Conservation (phyloP, 2,888 invertebrate genomes). For the Trileptium ribeirensis region DNA sequence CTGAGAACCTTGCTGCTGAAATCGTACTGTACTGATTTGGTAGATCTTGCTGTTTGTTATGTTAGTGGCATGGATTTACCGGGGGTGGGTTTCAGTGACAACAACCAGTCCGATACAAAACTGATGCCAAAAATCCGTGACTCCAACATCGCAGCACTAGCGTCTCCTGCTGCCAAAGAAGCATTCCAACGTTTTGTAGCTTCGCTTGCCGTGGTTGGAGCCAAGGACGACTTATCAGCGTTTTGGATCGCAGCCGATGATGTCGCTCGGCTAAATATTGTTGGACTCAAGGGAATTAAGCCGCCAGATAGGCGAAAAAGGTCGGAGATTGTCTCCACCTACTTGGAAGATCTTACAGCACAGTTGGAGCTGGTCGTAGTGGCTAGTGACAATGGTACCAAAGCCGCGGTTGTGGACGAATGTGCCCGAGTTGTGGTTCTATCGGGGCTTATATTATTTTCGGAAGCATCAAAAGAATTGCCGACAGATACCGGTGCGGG, state of each 20-base stretch:
- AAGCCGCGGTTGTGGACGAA: background rate
- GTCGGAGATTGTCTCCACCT: background rate
- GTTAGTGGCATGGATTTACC: conserved; percentile 1
- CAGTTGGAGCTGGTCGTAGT: background rate
- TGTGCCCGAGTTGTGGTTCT: background rate
- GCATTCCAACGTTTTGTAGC: background rate
- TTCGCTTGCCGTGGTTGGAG: conserved; percentile 1
- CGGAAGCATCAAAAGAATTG: background rate
- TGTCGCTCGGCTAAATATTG: conserved; percentile 26
- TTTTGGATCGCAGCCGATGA: conserved; percentile 35
- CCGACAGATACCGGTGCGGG: conserved; percentile 58
- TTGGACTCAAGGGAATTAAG: conserved; percentile 27
- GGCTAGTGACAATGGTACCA: conserved; percentile 55
- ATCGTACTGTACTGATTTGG: conserved; percentile 52
- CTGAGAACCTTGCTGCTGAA: conserved; percentile 50
- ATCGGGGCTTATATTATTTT: background rate
- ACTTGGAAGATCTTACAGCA: background rate
- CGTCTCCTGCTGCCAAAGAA: background rate
- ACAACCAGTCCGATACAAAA: background rate
- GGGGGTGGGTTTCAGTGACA: background rate
- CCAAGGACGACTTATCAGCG: conserved; percentile 24
- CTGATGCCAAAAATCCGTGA: conserved; percentile 26
- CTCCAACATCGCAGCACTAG: background rate
- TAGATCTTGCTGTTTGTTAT: conserved; percentile 46
- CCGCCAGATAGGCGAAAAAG: conserved; percentile 35